A percentile compares a stretch with the other conserved stretches of the same genome.
Conservation (phyloP, 1,140 invertebrate species). For the Aphaenogaster floridana region DNA sequence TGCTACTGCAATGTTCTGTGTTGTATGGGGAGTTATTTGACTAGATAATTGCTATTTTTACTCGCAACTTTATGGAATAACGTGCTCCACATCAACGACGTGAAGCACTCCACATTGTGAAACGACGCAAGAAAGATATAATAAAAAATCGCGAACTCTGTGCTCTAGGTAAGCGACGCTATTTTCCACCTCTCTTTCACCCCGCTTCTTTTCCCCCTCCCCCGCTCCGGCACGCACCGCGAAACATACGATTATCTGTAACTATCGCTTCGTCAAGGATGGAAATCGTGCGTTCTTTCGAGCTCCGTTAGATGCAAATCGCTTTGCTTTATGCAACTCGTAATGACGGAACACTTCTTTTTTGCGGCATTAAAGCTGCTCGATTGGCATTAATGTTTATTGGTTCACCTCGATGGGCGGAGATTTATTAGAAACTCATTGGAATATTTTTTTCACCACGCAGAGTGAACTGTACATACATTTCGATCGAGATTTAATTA, state of each 20-base stretch:
- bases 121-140: not conserved
- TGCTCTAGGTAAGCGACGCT: not conserved
- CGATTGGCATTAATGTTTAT: conserved; percentile 21
- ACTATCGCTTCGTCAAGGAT: conserved; percentile 17
- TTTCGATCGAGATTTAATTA: conserved; percentile 4
- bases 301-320: not conserved
- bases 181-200: not conserved
- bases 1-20: no score
- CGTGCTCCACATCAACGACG: not conserved
- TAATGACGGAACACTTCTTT: conserved; percentile 3
- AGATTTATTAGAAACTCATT: not conserved
- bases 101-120: not conserved
- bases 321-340: conserved; percentile 19
- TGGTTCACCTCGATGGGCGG: not conserved
- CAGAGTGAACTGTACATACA: not conserved
- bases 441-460: not conserved
- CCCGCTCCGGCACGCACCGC: not conserved
- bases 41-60: not conserved
- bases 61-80: not conserved
- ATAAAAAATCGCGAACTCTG: conserved; percentile 19
- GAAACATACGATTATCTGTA: conserved; percentile 6
- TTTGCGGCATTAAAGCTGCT: not conserved
- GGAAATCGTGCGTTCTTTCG: conserved; percentile 35
- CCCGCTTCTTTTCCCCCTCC: not conserved
- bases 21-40: not conserved